Evolutionary conservation across 2,888 invertebrate species (phyloP), one percentile per base, ranked within the genome.

Genomic region (Leptura quadrifasciata): DNA sequence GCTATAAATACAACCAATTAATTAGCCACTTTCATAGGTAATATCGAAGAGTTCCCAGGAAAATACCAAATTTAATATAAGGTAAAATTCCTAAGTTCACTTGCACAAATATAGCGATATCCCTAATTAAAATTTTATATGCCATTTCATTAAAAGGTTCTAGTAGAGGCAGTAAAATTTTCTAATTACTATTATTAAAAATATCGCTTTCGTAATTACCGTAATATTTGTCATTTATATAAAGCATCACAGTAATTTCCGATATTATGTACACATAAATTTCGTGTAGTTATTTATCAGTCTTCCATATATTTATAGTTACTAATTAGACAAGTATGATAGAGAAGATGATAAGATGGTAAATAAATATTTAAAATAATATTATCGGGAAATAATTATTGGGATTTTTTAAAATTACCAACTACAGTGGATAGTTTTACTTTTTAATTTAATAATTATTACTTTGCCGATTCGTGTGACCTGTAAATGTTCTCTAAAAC

Each of bases 1-100:
- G 75, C 74, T 74, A 79, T 79, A 69, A 69, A 75, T 75, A 74
- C 73, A 64, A 55, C 58, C 74, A 65, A 73, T 75, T 76, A 79
- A 76, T 73, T 76, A 63, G 72, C 31, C 12, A 18, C 57, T 57
- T 20, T 17, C 57, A 57, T 55, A 68, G 58, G 69, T 39, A 69
- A 58, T 69, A 58, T 69, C 39, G n/a, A 58, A 15, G 63, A 63
- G 69, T 69, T 69, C 69, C 47, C 69, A 69, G 35, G 69, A 69
- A 69, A 54, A 69, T 69, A 58, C 58, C 58, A 20, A 47, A 47
- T 47, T 47, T 47, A 58, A 69, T 69, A 21, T 57, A 27, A 58
- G 18, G 35, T 69, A 69, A 69, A 58, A 69, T 69, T 69, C 69
- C 39, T 58, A 8, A 57, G 35, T 58, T 47, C 4, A 57, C 12